Evolutionary conservation across 2,888 invertebrate species (phyloP), one percentile per base, ranked within the genome.

Genomic region (Clusia tigrina): DNA sequence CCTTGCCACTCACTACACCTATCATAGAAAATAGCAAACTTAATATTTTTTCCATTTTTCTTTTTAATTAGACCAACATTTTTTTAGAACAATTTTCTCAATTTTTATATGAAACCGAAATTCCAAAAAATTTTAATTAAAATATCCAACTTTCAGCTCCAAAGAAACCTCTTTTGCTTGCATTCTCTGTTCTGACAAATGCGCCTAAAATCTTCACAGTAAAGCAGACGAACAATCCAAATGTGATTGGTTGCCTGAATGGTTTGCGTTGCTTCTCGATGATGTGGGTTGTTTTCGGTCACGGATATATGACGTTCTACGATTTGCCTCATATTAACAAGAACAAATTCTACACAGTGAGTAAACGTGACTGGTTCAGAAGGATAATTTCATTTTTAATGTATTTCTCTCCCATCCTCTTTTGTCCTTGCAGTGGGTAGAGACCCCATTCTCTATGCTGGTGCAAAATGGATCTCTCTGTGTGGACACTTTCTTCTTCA

Each of bases 401-500:
- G 9, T 12, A 9, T 54, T 54, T 54, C 32, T n/a, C 6, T n/a
- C n/a, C n/a, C 6, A 18, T 48, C 9, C 12, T 6, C 6, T 32
- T 12, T 32, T 48, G 2, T 23, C 37, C 46, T 67, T 64, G 15
- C 54, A 78, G 78, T 82, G 82, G 83, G 32, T 74, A n/a, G 61
- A 78, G 67, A 79, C 81, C 0, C 80, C 81, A 0, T 83, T 72
- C 58, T 81, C 82, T 1, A 80, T 82, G 80, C 65, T 83, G 37
- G 75, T 81, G 1, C 71, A 83, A 78, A 69, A 86, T 75, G 87
- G 83, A 69, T 69, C 86, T 0, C 81, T 88, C 5, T 86, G 88
- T 1, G 89, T 89, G 0, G 90, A 90, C 64, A 88, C 89, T 0
- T 90, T 90, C 77, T 88, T 90, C 72, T 78, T 87, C 20, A 77